Base-by-base conservation (phyloP, 1,140 invertebrate species). In the Thereuonema tuberculata region DNA sequence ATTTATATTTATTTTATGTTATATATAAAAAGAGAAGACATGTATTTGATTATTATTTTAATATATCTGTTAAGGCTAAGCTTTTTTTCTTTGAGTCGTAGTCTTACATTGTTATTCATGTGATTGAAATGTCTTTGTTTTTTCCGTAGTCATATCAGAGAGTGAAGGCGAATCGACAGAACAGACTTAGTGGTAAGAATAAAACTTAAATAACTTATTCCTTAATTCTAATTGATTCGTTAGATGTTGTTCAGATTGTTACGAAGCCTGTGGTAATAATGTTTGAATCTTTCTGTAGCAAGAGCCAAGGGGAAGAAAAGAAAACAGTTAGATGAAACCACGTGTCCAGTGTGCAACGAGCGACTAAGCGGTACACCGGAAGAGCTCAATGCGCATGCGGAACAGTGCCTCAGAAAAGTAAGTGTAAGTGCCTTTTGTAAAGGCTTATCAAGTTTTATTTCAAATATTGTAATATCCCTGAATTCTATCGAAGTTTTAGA, bases 121-220 rank as follows among this genome's bases (percentile, higher is more conserved):
- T n/a, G n/a, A n/a, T n/a, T n/a, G n/a, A n/a, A n/a, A n/a, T n/a
- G n/a, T n/a, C n/a, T n/a, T n/a, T n/a, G n/a, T n/a, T n/a, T n/a
- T n/a, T n/a, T n/a, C n/a, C n/a, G n/a, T n/a, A 81, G 81, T 87
- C 85, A 23, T 89, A 88, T 71, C 83, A 88, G 70, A 76, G 87
- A 65, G 86, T 91, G 62, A 82, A 85, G 66, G 82, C 82, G 48
- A 91, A 91, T 70, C 77, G 87, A 66, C 85, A 88, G 67, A 82
- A 84, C 62, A 74, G 83, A 61, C 75, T 84, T 54, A 69, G 67
- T 61, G 66, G 72, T 73, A 66, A 72, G 70, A 67, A 24, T 5
- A 24, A 50, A n/a, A 21, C 9, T 5, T 12, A 21, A 50, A 12
- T 12, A 43, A 12, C 37, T 43, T 12, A 43, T 43, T 43, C 37